phyloP scores from a whole-genome alignment of 2,888 invertebrate genomes.

The Drosophila koepferae region DNA sequence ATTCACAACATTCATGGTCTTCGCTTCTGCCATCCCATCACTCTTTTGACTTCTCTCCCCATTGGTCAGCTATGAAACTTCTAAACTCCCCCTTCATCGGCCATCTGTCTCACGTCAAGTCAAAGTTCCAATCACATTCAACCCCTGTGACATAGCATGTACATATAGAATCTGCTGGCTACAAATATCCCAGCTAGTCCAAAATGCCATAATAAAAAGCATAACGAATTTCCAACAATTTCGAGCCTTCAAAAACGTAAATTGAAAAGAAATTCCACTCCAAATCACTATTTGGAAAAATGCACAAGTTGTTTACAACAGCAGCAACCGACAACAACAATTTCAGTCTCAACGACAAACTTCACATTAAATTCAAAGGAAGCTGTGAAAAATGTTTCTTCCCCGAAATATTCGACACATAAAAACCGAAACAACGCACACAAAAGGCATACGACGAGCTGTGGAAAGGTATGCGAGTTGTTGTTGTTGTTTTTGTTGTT shows the following conservation, averaged over 20 bases:
- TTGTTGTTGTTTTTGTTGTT: no score
- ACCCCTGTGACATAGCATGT: constrained; percentile 16
- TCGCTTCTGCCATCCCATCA: not conserved
- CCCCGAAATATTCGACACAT: constrained; percentile 54
- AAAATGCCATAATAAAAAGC: constrained; percentile 59
- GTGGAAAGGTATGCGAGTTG: constrained; percentile 13
- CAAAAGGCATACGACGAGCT: constrained; percentile 21
- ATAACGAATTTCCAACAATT: constrained; percentile 66
- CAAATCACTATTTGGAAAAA: constrained; percentile 79
- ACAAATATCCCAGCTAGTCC: not conserved
- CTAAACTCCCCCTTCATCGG: constrained; percentile 4
- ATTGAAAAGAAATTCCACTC: constrained; percentile 66
- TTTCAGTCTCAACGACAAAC: constrained; percentile 63
- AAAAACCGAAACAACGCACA: constrained; percentile 32
- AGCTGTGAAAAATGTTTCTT: constrained; percentile 77
- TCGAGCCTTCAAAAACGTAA: constrained; percentile 44
- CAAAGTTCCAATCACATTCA: constrained; percentile 21
- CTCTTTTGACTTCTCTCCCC: not conserved
- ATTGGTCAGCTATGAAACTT: not conserved
- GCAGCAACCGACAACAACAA: constrained; percentile 30
- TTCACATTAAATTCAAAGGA: constrained; percentile 75
- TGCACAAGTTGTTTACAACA: constrained; percentile 69
- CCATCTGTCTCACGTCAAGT: not conserved
- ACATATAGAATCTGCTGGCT: not conserved
- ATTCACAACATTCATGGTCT: not conserved